Conservation (phyloP, 2,797 vertebrate species). For the Catostomus latipinnis region DNA sequence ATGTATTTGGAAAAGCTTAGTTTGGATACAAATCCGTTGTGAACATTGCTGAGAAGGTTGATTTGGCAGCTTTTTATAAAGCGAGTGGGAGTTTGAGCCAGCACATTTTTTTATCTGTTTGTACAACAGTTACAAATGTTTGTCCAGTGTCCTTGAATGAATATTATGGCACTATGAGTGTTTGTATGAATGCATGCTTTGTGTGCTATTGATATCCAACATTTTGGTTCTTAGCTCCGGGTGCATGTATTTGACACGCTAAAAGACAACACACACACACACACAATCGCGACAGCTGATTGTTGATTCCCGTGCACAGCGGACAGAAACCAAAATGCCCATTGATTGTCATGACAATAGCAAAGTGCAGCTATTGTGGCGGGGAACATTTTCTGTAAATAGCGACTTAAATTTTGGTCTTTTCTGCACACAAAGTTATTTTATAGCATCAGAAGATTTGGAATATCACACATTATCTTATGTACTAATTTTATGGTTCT, state of each 20-base stretch:
- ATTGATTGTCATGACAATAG: too few species aligned
- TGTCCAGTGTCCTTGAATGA: neutral
- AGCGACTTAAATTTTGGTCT: too few species aligned
- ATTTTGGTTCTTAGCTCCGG: neutral
- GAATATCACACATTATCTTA: too few species aligned
- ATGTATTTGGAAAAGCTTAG: constrained; percentile 31
- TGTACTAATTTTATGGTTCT: too few species aligned
- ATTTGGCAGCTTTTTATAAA: neutral
- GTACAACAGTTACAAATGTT: neutral
- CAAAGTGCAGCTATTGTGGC: too few species aligned
- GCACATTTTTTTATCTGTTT: neutral
- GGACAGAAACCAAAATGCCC: too few species aligned
- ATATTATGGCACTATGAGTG: neutral
- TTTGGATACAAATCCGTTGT: constrained; percentile 9
- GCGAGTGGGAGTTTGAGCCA: neutral
- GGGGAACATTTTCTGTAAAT: too few species aligned
- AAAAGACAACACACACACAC: neutral
- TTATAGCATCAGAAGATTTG: too few species aligned
- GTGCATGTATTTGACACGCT: neutral
- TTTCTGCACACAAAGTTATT: too few species aligned
- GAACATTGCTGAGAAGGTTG: constrained; percentile 2
- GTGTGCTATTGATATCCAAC: neutral
- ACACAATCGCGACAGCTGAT: too few species aligned
- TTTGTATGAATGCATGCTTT: neutral
- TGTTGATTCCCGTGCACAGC: too few species aligned